Percentiles rank a stretch among this genome's conserved stretches.
Evolutionary conservation across 2,113 vertebrate species (phyloP).

Genomic region (Passer domesticus): DNA sequence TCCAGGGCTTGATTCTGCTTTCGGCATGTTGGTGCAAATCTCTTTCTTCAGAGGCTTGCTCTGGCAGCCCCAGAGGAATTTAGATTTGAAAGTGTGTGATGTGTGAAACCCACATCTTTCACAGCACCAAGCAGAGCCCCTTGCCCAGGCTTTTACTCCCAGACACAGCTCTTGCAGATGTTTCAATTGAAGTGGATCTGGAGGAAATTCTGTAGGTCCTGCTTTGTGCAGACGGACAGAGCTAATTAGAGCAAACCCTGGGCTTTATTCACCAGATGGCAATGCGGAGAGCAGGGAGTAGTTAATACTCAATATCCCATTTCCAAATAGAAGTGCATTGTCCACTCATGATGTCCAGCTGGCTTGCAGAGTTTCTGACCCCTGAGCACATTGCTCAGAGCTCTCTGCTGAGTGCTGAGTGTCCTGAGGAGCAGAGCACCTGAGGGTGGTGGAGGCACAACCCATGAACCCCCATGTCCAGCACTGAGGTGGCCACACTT

Average conservation of each 20-base stretch:
- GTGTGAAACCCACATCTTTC: neutral
- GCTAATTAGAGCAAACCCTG: neutral
- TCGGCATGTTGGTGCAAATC: neutral
- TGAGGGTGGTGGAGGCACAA: neutral
- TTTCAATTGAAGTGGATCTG: neutral
- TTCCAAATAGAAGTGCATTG: neutral
- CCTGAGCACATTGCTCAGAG: neutral
- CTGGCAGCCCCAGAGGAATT: neutral
- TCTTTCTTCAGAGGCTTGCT: neutral
- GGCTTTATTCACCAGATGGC: neutral
- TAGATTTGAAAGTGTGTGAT: neutral
- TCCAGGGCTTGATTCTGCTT: neutral
- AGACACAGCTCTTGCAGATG: neutral
- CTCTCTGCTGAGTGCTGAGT: neutral
- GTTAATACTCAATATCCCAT: neutral
- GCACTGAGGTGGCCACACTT: neutral
- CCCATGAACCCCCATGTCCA: neutral
- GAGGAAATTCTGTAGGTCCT: neutral
- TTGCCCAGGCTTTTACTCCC: neutral
- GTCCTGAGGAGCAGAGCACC: neutral
- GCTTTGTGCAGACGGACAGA: neutral
- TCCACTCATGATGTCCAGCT: neutral
- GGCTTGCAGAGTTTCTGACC: neutral
- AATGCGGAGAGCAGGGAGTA: neutral
- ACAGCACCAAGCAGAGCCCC: neutral